These are phyloP conservation scores for Popillia japonica DNA, from an alignment of 1,140 invertebrate genomes.

Conservation along the genomic window DNA sequence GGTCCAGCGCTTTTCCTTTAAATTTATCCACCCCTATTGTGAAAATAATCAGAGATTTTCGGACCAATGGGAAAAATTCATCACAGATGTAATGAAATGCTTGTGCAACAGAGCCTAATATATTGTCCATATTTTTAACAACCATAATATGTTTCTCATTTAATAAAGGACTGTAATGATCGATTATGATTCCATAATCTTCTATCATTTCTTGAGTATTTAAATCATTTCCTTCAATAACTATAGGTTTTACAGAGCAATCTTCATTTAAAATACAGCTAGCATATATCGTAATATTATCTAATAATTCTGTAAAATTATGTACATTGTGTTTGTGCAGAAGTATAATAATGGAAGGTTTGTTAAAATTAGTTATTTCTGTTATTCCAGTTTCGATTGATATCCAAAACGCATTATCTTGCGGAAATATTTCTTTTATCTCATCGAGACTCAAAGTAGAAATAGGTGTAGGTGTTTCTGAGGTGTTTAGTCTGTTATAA, in stretches of 20 bases:
- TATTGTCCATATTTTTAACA: conserved; percentile 60
- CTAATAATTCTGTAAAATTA: conserved; percentile 47
- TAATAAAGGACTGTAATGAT: conserved; percentile 55
- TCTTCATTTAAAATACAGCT: conserved; percentile 46
- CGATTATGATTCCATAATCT: conserved; percentile 60
- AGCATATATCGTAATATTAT: conserved; percentile 43
- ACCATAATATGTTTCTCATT: conserved; percentile 57
- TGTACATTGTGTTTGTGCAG: conserved; percentile 47
- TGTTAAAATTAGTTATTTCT: conserved; percentile 44
- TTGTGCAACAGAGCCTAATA: conserved; percentile 62
- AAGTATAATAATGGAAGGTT: conserved; percentile 51
- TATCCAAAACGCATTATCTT: conserved; percentile 48
- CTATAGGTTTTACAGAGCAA: conserved; percentile 44
- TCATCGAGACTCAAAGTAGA: background rate
- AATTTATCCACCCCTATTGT: conserved; percentile 58
- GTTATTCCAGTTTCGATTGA: conserved; percentile 46
- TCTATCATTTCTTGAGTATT: conserved; percentile 48
- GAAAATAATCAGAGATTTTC: conserved; percentile 63
- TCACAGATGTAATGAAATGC: conserved; percentile 67
- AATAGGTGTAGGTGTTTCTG: background rate
- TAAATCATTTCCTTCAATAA: conserved; percentile 45
- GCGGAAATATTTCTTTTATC: conserved; percentile 33
- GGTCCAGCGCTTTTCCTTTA: conserved; percentile 39
- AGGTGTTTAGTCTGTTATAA: background rate
- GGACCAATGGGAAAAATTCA: conserved; percentile 62